Base-by-base conservation (phyloP, 2,888 invertebrate genomes). In the Orthosia cruda region DNA sequence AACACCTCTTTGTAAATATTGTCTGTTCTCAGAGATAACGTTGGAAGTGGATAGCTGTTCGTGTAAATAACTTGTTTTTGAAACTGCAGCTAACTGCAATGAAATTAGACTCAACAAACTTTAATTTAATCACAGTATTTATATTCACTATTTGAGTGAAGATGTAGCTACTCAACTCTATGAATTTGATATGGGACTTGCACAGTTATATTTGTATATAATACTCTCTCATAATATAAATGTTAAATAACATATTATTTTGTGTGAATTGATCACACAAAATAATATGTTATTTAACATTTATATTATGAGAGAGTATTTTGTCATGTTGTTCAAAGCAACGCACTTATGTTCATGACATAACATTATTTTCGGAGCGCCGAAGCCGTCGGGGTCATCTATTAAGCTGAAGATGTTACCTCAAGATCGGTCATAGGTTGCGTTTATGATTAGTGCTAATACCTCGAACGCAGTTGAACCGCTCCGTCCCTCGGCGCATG, bases 401-500 rank as follows among this genome's bases (percentile, higher is more conserved):
- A 85, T 83, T 83, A 86, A 76, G 80, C 80, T 73, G 59, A 69
- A 86, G 79, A 77, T 76, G 76, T 71, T 87, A 82, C 84, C 80
- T 88, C 59, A 80, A 77, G 82, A 88, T 82, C 76, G 73, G 84
- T 88, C 80, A 84, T 80, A 78, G 72, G 82, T 89, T 87, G 84
- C 89, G 87, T 85, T 88, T 89, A 90, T 92, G 92, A 94, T 94
- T 93, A 94, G 90, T 84, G 89, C 86, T 93, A 93, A 94, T 94
- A 92, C 92, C 89, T 87, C 77, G 88, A 88, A 87, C 89, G 84
- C 83, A 86, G 85, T 80, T 80, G 84, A 84, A 78, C 85, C 87
- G 87, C 78, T 84, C 80, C 88, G 88, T 85, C 89, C 89, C 88
- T 92, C 91, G 89, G 96, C 96, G 96, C 96, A 96, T 96, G 96